These are phyloP conservation scores for Pimephales promelas DNA, from an alignment of 2,113 vertebrate genomes.

Conservation along the genomic window DNA sequence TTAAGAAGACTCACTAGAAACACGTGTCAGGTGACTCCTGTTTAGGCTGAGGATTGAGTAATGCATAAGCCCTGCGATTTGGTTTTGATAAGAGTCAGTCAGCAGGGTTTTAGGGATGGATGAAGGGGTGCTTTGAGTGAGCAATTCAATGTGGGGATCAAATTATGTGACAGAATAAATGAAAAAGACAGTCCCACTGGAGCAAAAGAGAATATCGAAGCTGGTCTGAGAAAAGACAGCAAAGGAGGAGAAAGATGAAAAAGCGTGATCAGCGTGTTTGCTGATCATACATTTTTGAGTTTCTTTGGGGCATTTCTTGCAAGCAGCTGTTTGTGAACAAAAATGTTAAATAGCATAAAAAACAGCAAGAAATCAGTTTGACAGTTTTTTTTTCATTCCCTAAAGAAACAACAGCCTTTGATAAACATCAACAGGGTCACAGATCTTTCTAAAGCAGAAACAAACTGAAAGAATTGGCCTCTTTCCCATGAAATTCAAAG, in stretches of 20 bases:
- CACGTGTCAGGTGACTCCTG: conserved; percentile 11
- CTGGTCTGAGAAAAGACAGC: not conserved
- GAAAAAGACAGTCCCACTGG: conserved; percentile 13
- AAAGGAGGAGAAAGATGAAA: not conserved
- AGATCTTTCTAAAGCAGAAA: conserved; percentile 30
- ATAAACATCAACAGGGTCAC: conserved; percentile 42
- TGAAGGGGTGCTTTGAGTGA: conserved; percentile 16
- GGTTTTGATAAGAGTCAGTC: conserved; percentile 3
- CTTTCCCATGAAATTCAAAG: not conserved
- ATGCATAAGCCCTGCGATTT: conserved; percentile 18
- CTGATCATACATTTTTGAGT: not conserved
- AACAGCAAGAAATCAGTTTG: not conserved
- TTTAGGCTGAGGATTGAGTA: conserved; percentile 26
- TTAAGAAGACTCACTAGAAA: conserved; percentile 49
- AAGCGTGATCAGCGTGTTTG: not conserved
- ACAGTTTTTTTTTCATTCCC: not conserved
- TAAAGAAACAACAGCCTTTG: not conserved
- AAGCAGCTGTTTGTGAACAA: not conserved
- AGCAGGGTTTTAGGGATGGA: conserved; percentile 13
- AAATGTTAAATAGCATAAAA: conserved; percentile 1
- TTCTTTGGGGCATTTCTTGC: conserved; percentile 12
- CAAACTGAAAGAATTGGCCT: conserved; percentile 27
- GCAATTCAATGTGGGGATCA: conserved; percentile 35
- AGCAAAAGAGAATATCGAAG: conserved; percentile 26
- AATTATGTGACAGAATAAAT: conserved; percentile 45